phyloP scores from a whole-genome alignment of 2,888 invertebrate genomes.

The Cheiracanthium punctorium region DNA sequence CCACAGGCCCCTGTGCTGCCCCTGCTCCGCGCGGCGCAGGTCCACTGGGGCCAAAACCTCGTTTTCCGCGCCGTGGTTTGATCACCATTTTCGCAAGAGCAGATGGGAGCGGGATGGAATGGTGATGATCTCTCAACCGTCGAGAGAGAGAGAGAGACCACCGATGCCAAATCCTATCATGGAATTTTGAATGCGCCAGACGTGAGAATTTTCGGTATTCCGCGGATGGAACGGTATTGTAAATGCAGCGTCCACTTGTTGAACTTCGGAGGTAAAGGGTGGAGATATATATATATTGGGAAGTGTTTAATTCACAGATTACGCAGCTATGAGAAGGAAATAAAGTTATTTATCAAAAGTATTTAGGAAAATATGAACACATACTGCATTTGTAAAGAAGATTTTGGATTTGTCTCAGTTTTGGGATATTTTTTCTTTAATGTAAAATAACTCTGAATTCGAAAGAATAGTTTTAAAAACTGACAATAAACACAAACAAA shows the following conservation, averaged over 20 bases:
- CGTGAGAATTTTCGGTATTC: not conserved
- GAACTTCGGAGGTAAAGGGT: not conserved
- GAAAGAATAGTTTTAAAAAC: too few species aligned
- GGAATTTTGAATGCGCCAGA: not conserved
- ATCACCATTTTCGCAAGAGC: not conserved
- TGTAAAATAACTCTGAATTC: too few species aligned
- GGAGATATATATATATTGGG: too few species aligned
- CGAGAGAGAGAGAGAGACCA: not conserved
- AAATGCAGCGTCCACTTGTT: not conserved
- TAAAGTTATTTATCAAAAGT: too few species aligned
- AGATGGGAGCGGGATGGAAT: not conserved
- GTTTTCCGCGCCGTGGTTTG: slow-evolving; percentile 7
- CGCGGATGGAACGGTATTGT: not conserved
- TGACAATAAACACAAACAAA: too few species aligned
- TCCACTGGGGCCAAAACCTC: not conserved
- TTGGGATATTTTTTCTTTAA: too few species aligned
- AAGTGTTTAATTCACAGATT: too few species aligned
- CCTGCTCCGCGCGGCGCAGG: not conserved
- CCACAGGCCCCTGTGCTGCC: not conserved
- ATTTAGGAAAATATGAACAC: too few species aligned
- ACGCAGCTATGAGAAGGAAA: too few species aligned
- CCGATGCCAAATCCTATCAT: not conserved
- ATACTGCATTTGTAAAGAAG: too few species aligned
- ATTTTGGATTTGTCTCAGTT: too few species aligned
- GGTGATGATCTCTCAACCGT: not conserved